Base-by-base conservation (phyloP, 2,797 vertebrate species). In the Galaxias olidus region DNA sequence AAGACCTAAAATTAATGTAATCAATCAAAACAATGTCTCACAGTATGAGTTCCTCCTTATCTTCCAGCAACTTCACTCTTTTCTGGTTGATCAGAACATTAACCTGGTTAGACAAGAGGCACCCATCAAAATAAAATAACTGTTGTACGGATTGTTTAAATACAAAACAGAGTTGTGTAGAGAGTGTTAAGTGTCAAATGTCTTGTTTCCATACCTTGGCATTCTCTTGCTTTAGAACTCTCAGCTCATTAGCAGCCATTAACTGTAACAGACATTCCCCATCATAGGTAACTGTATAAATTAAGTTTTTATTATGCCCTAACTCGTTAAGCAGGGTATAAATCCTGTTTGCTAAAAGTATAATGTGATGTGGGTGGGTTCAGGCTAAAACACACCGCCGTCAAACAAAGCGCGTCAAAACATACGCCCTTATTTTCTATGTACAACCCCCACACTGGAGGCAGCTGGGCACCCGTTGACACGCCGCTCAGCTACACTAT, bases 11-110 rank as follows among this genome's bases (percentile, higher is more conserved):
- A n/a, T n/a, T n/a, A n/a, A n/a, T n/a, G 9, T 15, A 45, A 50
- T 45, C 19, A 56, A 19, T 18, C 12, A 62, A 50, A 12, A 68
- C 15, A 15, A 19, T 8, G 8, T 15, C 91, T 75, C 87, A 95
- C 94, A 75, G 17, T 64, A 89, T 87, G 9, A 89, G 67, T 71
- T 93, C 85, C 57, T 88, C 84, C 76, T 84, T 90, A 75, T 90
- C 74, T 64, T 91, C 86, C 56, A 93, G 20, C 65, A 95, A 79
- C 61, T 4, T 84, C 62, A 70, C 76, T 58, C 80, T 90, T 80
- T 90, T 93, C 77, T 76, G 87, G 58, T 84, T 86, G 8, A 89
- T 87, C 57, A 80, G 40, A 30, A 14, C 53, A 59, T 74, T 73
- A 49, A 71, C 73, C 75, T 59, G 88, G 73, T 88, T n/a, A 76